Conservation (phyloP, 2,113 vertebrate species). For the Grammomys dolichurus region DNA sequence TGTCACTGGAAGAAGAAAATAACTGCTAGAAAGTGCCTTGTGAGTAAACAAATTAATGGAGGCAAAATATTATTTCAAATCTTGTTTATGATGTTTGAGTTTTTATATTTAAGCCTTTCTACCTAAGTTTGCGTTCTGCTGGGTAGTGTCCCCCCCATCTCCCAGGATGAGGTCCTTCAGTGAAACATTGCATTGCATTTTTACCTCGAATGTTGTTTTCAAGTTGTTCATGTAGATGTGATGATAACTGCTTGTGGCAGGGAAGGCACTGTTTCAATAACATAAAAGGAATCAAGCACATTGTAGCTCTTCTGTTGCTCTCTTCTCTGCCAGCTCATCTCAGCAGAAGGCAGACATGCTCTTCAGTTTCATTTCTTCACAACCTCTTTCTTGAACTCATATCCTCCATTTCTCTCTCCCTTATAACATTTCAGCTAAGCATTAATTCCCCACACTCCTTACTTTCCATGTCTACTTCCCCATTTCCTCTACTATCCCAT, state of each 20-base stretch:
- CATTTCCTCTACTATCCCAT: neutral
- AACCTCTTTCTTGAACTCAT: neutral
- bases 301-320: neutral
- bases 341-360: neutral
- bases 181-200: neutral
- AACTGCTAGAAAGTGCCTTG: neutral
- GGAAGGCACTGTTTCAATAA: conserved; percentile 22
- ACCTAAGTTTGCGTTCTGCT: neutral
- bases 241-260: neutral
- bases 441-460: neutral
- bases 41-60: conserved; percentile 53
- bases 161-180: neutral
- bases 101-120: conserved; percentile 50
- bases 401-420: neutral
- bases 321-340: neutral
- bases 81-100: neutral
- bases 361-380: neutral
- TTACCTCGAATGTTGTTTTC: neutral
- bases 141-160: neutral
- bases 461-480: neutral
- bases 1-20: conserved; percentile 9
- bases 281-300: neutral
- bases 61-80: conserved; percentile 35
- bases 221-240: conserved; percentile 5
- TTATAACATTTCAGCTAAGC: conserved; percentile 32